Evolutionary conservation across 2,113 vertebrate genomes (phyloP).

Genomic region (Colinus virginianus): DNA sequence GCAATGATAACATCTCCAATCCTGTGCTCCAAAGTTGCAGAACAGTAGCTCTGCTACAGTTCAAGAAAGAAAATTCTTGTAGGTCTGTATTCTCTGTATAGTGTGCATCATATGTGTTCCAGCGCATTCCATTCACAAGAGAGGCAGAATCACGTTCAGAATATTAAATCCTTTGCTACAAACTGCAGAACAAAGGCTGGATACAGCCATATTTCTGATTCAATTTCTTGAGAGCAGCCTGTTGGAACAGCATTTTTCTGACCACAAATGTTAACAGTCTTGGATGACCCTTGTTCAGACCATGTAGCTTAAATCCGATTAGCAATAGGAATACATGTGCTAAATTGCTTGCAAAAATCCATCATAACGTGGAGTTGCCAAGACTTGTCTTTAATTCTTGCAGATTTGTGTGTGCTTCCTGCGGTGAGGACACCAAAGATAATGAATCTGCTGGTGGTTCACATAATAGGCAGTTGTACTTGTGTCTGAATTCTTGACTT

Average conservation of each 20-base stretch:
- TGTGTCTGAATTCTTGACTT: not conserved
- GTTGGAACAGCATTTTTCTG: constrained; percentile 10
- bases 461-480: not conserved
- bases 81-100: not conserved
- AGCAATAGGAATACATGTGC: constrained; percentile 22
- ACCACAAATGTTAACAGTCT: not conserved
- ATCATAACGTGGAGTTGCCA: not conserved
- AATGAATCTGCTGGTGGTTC: constrained; percentile 12
- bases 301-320: constrained; percentile 49
- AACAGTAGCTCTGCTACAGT: not conserved
- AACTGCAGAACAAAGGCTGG: not conserved
- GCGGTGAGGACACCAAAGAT: not conserved
- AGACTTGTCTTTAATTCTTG: constrained; percentile 22
- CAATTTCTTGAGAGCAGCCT: constrained; percentile 33
- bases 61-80: not conserved
- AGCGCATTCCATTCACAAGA: not conserved
- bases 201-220: not conserved
- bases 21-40: not conserved
- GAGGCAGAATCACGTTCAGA: not conserved
- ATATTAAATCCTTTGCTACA: not conserved
- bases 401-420: not conserved
- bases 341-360: constrained; percentile 5
- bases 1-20: not conserved
- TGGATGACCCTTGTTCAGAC: constrained; percentile 5
- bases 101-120: not conserved